Percentiles rank a stretch among this genome's conserved stretches.
phyloP scores from a whole-genome alignment of 2,113 vertebrate species.

The Pteronura brasiliensis region DNA sequence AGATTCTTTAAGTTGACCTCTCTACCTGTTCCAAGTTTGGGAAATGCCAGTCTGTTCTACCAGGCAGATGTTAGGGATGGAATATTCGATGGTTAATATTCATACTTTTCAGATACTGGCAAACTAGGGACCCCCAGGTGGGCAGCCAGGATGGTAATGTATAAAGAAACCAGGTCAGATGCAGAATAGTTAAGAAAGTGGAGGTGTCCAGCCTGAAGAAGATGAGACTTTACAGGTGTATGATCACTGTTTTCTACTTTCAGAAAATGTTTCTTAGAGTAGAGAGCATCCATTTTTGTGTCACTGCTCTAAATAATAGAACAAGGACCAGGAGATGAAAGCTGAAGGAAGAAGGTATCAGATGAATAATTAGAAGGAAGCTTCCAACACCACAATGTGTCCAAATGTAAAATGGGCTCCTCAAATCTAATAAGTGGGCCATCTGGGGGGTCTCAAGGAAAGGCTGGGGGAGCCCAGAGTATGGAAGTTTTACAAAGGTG shows the following conservation, averaged over 20 bases:
- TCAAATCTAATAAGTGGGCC: background rate
- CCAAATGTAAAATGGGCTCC: background rate
- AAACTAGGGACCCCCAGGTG: background rate
- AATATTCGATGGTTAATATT: background rate
- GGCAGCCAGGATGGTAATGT: background rate
- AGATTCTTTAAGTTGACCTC: background rate
- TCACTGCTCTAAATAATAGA: background rate
- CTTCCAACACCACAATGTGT: background rate
- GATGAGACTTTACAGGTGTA: background rate
- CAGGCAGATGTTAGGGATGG: background rate
- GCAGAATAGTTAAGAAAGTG: background rate
- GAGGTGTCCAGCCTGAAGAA: background rate
- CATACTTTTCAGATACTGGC: background rate
- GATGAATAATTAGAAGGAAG: background rate
- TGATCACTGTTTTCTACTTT: background rate
- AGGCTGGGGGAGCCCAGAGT: background rate
- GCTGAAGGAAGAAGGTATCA: background rate
- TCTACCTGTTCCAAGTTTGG: background rate
- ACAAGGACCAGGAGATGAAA: background rate
- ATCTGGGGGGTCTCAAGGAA: background rate
- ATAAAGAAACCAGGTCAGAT: background rate
- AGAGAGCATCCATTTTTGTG: background rate
- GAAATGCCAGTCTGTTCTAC: background rate
- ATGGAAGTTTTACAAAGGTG: background rate
- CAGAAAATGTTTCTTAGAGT: background rate